Percentiles rank a stretch among this genome's conserved stretches.
Conservation (phyloP, 2,797 vertebrate species). For the Pelodytes ibericus region DNA sequence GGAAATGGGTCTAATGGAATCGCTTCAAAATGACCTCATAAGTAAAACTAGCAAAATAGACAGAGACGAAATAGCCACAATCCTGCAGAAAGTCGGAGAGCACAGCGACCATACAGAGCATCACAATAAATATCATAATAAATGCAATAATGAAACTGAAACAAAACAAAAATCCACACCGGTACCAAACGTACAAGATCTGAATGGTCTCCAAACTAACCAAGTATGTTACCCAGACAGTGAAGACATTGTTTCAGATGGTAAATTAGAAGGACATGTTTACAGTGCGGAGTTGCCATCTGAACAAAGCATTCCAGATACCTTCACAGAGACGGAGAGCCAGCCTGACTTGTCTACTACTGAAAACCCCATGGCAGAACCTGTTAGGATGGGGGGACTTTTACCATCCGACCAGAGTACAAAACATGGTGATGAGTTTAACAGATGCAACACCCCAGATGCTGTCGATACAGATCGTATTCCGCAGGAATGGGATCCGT, state of each 20-base stretch:
- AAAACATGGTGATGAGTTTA: not conserved
- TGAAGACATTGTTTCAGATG: not conserved
- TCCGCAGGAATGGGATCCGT: not conserved
- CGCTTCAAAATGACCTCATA: slow-evolving; percentile 40
- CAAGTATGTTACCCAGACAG: not conserved
- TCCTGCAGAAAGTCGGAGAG: slow-evolving; percentile 9
- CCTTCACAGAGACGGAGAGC: not conserved
- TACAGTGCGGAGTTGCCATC: not conserved
- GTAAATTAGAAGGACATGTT: not conserved
- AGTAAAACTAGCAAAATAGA: slow-evolving; percentile 49
- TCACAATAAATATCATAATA: not conserved
- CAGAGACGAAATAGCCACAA: slow-evolving; percentile 42
- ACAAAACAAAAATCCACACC: not conserved
- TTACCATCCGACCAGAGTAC: not conserved
- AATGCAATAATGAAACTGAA: not conserved
- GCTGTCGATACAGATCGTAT: not conserved
- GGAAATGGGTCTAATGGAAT: slow-evolving; percentile 36
- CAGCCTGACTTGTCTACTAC: not conserved
- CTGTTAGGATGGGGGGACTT: not conserved
- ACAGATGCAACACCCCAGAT: not conserved
- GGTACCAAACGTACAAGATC: not conserved
- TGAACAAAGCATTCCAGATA: not conserved
- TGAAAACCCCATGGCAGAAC: not conserved
- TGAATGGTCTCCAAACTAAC: not conserved
- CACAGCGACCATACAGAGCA: not conserved